phyloP scores from a whole-genome alignment of 2,888 invertebrate species.

The Eurytoma adleriae region DNA sequence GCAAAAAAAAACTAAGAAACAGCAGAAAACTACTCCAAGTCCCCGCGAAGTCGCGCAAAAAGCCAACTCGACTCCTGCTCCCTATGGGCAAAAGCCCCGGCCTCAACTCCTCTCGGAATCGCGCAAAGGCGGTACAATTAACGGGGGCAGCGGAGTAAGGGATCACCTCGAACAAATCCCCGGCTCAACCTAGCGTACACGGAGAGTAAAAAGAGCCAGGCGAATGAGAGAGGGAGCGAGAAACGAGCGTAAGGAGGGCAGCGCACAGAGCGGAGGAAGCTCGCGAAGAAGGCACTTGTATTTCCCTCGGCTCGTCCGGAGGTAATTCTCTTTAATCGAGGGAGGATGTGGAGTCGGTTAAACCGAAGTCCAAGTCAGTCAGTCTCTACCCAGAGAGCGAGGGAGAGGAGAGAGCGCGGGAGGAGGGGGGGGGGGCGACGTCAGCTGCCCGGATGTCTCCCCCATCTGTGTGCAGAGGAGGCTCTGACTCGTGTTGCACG shows the following conservation, averaged over 20 bases:
- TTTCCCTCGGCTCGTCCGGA: slow-evolving; percentile 62
- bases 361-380: slow-evolving; percentile 74
- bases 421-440: slow-evolving; percentile 62
- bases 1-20: too few relatives aligned
- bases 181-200: slow-evolving; percentile 34
- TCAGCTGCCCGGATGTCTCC: slow-evolving; percentile 77
- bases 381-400: slow-evolving; percentile 63
- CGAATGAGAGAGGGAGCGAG: slow-evolving; percentile 1
- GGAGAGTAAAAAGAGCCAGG: not conserved
- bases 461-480: slow-evolving; percentile 70
- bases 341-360: slow-evolving; percentile 76
- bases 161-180: slow-evolving; percentile 37
- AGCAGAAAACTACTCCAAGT: too few relatives aligned
- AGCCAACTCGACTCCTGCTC: too few relatives aligned
- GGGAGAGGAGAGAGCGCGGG: not conserved
- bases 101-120: not conserved
- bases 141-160: slow-evolving; percentile 42
- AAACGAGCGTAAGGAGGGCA: slow-evolving; percentile 9
- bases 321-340: slow-evolving; percentile 75
- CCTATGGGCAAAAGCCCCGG: slow-evolving; percentile 2
- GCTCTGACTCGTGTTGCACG: slow-evolving; percentile 71
- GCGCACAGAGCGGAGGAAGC: not conserved
- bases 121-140: slow-evolving; percentile 48
- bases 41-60: too few relatives aligned
- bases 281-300: not conserved